Percentiles rank a stretch among this genome's conserved stretches.
Evolutionary conservation across 2,113 vertebrate genomes (phyloP).

Genomic region (Larimichthys polyactis): DNA sequence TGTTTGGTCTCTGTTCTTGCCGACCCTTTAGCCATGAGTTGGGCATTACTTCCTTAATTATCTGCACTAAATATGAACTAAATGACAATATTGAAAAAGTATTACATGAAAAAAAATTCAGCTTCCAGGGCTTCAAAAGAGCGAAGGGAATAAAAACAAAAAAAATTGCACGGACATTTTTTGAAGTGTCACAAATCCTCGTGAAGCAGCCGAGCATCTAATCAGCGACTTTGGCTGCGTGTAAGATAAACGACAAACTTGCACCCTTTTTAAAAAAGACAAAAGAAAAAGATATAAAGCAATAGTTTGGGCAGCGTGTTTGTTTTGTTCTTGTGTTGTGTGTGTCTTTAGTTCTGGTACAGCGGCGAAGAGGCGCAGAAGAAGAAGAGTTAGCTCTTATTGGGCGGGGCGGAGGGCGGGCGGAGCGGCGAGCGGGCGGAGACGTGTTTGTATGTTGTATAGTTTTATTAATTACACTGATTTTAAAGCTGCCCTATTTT

Average conservation of each 20-base stretch:
- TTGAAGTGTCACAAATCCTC: constrained; percentile 91
- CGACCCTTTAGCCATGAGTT: constrained; percentile 94
- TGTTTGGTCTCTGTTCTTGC: constrained; percentile 75
- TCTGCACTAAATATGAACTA: constrained; percentile 94
- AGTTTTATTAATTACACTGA: constrained; percentile 99
- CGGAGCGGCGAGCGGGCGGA: constrained; percentile 29
- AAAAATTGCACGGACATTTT: constrained; percentile 93
- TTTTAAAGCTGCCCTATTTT: constrained; percentile 99
- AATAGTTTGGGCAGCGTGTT: constrained; percentile 98
- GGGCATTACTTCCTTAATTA: constrained; percentile 98
- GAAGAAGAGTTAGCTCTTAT: constrained; percentile 41
- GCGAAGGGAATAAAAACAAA: constrained; percentile 87
- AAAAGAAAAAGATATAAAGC: constrained; percentile 91
- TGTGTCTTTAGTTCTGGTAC: constrained; percentile 91
- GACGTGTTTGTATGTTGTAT: constrained; percentile 98
- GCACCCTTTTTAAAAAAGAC: constrained; percentile 93
- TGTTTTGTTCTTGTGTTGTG: constrained; percentile 89
- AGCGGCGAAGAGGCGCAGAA: constrained; percentile 70
- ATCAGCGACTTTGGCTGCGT: constrained; percentile 93
- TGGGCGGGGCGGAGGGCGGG: constrained; percentile 32
- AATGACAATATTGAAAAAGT: constrained; percentile 75
- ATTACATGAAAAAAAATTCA: constrained; percentile 83
- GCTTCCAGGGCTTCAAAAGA: constrained; percentile 94
- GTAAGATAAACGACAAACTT: constrained; percentile 90
- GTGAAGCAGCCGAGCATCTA: constrained; percentile 91